These are phyloP conservation scores for Caenorhabditis uteleia DNA, from an alignment of 2,888 invertebrate species.

Conservation along the genomic window DNA sequence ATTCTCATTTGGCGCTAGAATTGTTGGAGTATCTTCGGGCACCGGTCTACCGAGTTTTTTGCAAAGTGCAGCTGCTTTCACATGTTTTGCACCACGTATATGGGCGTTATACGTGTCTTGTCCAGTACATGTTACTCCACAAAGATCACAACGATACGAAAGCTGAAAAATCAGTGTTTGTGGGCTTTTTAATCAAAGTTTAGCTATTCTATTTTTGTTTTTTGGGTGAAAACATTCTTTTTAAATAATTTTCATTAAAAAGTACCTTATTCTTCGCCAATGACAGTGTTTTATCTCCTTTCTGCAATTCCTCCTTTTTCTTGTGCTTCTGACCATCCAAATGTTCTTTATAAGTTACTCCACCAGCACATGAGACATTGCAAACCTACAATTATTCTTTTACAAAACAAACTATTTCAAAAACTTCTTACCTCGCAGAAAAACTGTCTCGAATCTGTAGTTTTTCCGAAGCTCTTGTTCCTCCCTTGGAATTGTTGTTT, in stretches of 20 bases:
- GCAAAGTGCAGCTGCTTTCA: conserved; percentile 92
- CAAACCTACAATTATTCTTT: conserved; percentile 82
- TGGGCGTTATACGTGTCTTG: conserved; percentile 94
- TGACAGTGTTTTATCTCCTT: conserved; percentile 72
- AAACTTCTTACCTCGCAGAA: too few species aligned
- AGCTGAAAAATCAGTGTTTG: too few species aligned
- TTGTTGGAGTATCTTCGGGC: conserved; percentile 84
- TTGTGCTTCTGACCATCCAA: conserved; percentile 98
- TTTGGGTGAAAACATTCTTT: background rate
- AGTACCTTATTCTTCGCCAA: conserved; percentile 24
- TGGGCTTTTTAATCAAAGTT: background rate
- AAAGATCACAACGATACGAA: conserved; percentile 90
- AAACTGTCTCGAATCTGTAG: too few species aligned
- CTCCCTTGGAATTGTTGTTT: too few species aligned
- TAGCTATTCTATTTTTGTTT: too few species aligned
- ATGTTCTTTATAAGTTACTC: conserved; percentile 88
- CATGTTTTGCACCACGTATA: conserved; percentile 95
- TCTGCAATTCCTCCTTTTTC: conserved; percentile 87
- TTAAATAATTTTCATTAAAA: background rate
- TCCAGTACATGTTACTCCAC: conserved; percentile 97
- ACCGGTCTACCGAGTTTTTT: conserved; percentile 96
- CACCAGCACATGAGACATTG: conserved; percentile 74
- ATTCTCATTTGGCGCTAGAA: conserved; percentile 73
- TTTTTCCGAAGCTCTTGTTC: too few species aligned
- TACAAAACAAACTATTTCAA: too few species aligned